Evolutionary conservation across 1,140 invertebrate species (phyloP), one percentile per base, ranked within the genome.

Genomic region (Anadara kagoshimensis): DNA sequence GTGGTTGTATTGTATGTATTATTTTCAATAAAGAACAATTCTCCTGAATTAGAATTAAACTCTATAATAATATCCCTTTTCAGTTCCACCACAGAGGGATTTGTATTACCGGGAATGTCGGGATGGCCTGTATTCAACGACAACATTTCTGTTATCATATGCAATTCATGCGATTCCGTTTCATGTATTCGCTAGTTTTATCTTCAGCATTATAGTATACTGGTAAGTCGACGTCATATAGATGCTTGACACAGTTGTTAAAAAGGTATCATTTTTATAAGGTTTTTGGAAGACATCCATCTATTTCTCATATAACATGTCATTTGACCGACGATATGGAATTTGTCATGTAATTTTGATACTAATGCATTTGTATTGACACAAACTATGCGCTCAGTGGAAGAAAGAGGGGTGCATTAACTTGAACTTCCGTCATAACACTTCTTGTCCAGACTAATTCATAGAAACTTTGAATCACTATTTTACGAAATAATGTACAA

Each of bases 101-200:
- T 47, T 83, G 11, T 85, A 81, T 58, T 86, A 85, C 73, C 63
- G 85, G 49, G 85, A 86, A 69, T 78, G 77, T 26, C 70, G 81
- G 24, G 85, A 86, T 63, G 82, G 84, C 14, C 49, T 86, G 49
- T 84, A 83, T 65, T 79, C 78, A 0, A 72, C 80, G 0, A 62
- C 66, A 1, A 78, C 79, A 0, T 86, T 84, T 49, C 61, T 86
- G 26, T 18, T 79, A 4, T 80, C 82, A 14, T 84, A 84, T 58
- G 57, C 73, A 22, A 10, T 83, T 5, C 82, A 84, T 66, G 68
- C 78, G 47, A 26, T 83, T 8, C 83, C 83, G 12, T 84, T 84
- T 68, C 73, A 73, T 24, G 76, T 78, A 3, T 54, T 80, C 12
- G 26, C 78, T 20, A 77, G 74, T 53, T 64, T 70, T 45, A 58